Conservation (phyloP, 1,140 invertebrate species). For the Drosophila arizonae region DNA sequence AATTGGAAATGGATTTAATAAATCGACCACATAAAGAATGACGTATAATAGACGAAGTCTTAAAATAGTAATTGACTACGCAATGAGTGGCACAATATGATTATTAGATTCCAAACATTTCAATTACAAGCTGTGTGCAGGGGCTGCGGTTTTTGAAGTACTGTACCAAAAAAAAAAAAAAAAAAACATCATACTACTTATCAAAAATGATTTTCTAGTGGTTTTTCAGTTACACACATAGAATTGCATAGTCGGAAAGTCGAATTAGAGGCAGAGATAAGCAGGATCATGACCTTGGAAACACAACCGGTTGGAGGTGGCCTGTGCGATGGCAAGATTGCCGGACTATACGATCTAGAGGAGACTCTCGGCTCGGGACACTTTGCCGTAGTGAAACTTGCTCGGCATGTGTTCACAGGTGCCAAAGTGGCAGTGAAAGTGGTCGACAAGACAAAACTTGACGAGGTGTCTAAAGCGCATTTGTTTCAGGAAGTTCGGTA, state of each 20-base stretch:
- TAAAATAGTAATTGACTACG: neutral
- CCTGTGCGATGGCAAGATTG: conserved; percentile 94
- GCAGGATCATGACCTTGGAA: conserved; percentile 69
- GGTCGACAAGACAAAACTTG: conserved; percentile 99
- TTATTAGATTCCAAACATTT: neutral
- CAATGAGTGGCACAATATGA: conserved; percentile 9
- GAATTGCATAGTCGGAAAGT: conserved; percentile 35
- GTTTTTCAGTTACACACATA: conserved; percentile 59
- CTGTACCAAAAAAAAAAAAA: conserved; percentile 24
- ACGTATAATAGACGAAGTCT: neutral
- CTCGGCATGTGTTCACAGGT: conserved; percentile 99
- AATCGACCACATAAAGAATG: conserved; percentile 12
- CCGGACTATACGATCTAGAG: conserved; percentile 97
- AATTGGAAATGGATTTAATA: conserved; percentile 20
- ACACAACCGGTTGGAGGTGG: conserved; percentile 75
- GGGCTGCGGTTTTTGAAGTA: conserved; percentile 16
- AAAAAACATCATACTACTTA: neutral
- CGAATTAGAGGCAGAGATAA: conserved; percentile 33
- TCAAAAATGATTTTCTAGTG: conserved; percentile 38
- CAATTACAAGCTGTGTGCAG: conserved; percentile 18
- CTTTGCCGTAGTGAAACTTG: conserved; percentile 99
- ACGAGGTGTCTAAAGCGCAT: conserved; percentile 97
- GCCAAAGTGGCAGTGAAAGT: conserved; percentile 98
- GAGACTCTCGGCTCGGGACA: conserved; percentile 97
- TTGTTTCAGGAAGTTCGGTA: conserved; percentile 95